Percentiles rank a stretch among this genome's conserved stretches.
These are phyloP conservation scores for Bedellia somnulentella DNA, from an alignment of 2,888 invertebrate species.

Conservation along the genomic window DNA sequence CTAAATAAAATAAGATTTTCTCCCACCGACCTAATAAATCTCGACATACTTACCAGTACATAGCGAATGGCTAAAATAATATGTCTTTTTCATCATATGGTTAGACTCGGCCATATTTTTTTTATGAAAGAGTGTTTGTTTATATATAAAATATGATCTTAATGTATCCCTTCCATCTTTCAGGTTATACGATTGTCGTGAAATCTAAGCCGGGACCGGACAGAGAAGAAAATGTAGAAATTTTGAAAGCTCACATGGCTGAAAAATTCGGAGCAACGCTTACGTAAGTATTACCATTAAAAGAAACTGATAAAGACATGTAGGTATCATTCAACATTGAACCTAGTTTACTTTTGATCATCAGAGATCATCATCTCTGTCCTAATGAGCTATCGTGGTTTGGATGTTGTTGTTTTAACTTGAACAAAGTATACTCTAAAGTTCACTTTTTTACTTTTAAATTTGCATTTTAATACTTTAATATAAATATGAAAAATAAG, in stretches of 20 bases:
- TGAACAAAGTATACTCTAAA: background rate
- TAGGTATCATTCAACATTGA: background rate
- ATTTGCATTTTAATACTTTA: background rate
- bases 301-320: too few relatives aligned
- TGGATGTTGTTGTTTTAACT: background rate
- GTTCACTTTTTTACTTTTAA: conserved; percentile 5
- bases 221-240: conserved; percentile 21
- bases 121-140: too few relatives aligned
- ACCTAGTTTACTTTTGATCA: background rate
- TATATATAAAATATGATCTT: too few relatives aligned
- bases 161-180: too few relatives aligned
- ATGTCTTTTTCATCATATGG: too few relatives aligned
- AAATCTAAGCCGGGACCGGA: conserved; percentile 36
- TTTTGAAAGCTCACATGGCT: conserved; percentile 22
- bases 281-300: conserved; percentile 24
- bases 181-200: conserved; percentile 61
- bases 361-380: background rate
- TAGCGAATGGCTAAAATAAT: too few relatives aligned
- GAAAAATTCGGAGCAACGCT: conserved; percentile 34
- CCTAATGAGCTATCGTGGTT: background rate
- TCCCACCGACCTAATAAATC: too few relatives aligned
- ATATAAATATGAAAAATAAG: too few relatives aligned
- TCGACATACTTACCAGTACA: too few relatives aligned
- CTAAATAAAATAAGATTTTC: too few relatives aligned
- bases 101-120: too few relatives aligned